phyloP scores from a whole-genome alignment of 2,113 vertebrate genomes.

The Ranitomeya variabilis region DNA sequence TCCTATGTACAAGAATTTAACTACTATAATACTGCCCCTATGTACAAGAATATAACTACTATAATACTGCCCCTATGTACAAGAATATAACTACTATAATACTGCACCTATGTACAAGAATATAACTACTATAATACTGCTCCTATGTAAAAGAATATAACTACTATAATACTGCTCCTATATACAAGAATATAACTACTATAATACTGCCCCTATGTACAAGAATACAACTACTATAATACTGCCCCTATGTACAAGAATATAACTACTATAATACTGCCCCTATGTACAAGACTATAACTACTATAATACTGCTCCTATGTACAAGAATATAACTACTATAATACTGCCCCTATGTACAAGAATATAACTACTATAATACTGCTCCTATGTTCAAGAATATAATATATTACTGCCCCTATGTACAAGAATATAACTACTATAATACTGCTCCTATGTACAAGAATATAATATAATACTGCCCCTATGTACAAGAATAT shows the following conservation, averaged over 20 bases:
- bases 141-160: slow-evolving; percentile 1
- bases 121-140: slow-evolving; percentile 10
- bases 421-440: not conserved
- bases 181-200: slow-evolving; percentile 1
- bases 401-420: not conserved
- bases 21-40: too few relatives aligned
- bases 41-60: too few relatives aligned
- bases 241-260: too few relatives aligned
- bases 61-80: too few relatives aligned
- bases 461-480: not conserved
- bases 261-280: too few relatives aligned
- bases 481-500: not conserved
- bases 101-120: not conserved
- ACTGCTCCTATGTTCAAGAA: not conserved
- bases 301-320: too few relatives aligned
- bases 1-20: too few relatives aligned
- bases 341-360: too few relatives aligned
- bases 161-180: not conserved
- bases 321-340: too few relatives aligned
- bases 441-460: not conserved
- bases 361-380: not conserved
- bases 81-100: not conserved
- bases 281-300: too few relatives aligned
- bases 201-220: not conserved
- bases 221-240: too few relatives aligned